Evolutionary conservation across 2,113 vertebrate genomes (phyloP).

Genomic region (Microcebus lehilahytsara): DNA sequence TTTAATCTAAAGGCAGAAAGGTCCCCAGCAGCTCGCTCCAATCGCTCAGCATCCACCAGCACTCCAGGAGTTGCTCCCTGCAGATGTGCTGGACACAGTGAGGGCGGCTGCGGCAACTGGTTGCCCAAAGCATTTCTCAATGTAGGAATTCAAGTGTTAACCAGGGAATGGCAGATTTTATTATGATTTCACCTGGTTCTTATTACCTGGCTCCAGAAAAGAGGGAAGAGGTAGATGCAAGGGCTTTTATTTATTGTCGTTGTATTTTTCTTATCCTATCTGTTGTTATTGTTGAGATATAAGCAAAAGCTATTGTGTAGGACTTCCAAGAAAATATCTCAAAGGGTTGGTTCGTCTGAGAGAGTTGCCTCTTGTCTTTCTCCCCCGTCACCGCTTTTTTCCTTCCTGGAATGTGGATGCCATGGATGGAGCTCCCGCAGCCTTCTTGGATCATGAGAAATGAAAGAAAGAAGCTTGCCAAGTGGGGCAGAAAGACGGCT

Average conservation of each 20-base stretch:
- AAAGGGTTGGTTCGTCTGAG: not conserved
- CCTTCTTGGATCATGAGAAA: not conserved
- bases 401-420: not conserved
- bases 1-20: not conserved
- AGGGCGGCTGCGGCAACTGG: not conserved
- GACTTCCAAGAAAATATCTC: not conserved
- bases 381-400: not conserved
- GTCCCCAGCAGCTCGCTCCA: not conserved
- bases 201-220: not conserved
- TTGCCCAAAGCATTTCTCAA: too few relatives aligned
- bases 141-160: not conserved
- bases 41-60: too few relatives aligned
- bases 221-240: not conserved
- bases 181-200: not conserved
- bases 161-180: not conserved
- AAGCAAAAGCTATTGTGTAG: not conserved
- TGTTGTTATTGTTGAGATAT: not conserved
- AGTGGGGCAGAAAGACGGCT: not conserved
- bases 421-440: not conserved
- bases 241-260: not conserved
- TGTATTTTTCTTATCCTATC: not conserved
- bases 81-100: too few relatives aligned
- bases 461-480: not conserved
- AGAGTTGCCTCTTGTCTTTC: not conserved
- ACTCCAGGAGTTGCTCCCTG: rapidly evolving